A percentile compares a stretch with the other conserved stretches of the same genome.
These are phyloP conservation scores for Lampris megalopsis DNA, from an alignment of 2,113 vertebrate genomes.

Conservation along the genomic window DNA sequence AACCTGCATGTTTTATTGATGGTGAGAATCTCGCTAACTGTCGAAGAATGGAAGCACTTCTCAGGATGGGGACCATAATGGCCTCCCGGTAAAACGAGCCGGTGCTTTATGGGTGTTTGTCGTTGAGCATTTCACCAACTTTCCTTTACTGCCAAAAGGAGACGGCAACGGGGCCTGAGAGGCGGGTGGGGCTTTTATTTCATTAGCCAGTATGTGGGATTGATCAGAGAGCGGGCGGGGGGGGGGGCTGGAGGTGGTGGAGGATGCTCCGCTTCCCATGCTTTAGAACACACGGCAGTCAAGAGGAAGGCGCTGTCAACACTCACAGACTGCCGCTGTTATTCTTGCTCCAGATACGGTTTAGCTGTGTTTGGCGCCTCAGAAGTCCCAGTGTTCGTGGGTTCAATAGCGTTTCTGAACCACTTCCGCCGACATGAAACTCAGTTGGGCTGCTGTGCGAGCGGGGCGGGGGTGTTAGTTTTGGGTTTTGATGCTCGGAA, in stretches of 20 bases:
- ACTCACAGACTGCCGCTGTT: background rate
- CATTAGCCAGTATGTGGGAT: conserved; percentile 66
- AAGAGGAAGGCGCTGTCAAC: conserved; percentile 47
- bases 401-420: conserved; percentile 33
- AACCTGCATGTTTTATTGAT: conserved; percentile 81
- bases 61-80: conserved; percentile 69
- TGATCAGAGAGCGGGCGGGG: conserved; percentile 60
- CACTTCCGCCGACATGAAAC: background rate
- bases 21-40: conserved; percentile 73
- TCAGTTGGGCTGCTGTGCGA: too few species aligned
- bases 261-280: conserved; percentile 21
- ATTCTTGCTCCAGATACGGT: conserved; percentile 39
- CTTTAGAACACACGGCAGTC: conserved; percentile 70
- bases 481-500: too few species aligned
- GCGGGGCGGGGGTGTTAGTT: too few species aligned
- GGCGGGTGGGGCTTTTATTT: conserved; percentile 73
- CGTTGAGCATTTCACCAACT: conserved; percentile 70
- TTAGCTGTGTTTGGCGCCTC: conserved; percentile 35
- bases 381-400: conserved; percentile 13
- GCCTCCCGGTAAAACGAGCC: conserved; percentile 74
- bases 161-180: conserved; percentile 57
- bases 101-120: conserved; percentile 75
- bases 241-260: too few species aligned
- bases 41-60: conserved; percentile 73
- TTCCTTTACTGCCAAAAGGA: conserved; percentile 69